Conservation (phyloP, 1,140 invertebrate genomes). For the Acromyrmex charruanus region DNA sequence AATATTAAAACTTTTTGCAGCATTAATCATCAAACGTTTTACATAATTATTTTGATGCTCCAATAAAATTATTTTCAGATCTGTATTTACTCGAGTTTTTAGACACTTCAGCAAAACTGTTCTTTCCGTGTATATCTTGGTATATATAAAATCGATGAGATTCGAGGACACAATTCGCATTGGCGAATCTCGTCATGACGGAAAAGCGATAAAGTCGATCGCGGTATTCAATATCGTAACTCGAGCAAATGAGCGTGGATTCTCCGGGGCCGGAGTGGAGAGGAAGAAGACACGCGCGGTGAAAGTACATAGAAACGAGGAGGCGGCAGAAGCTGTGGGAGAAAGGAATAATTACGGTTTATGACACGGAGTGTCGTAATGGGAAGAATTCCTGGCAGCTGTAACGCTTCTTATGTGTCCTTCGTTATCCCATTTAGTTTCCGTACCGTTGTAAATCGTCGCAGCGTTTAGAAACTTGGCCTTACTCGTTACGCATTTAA, state of each 20-base stretch:
- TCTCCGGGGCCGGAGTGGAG: conserved; percentile 1
- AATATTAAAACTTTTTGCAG: no score
- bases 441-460: not conserved
- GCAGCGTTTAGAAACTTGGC: not conserved
- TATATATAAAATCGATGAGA: not conserved
- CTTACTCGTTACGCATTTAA: not conserved
- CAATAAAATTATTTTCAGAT: no score
- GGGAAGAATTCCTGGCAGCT: conserved; percentile 43
- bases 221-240: conserved; percentile 20
- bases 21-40: no score
- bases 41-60: no score
- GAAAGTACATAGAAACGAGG: conserved; percentile 70
- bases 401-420: conserved; percentile 8
- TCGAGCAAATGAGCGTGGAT: conserved; percentile 26
- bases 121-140: no score
- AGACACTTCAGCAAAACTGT: no score
- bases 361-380: conserved; percentile 70
- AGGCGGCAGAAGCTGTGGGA: conserved; percentile 62
- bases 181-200: not conserved
- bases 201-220: conserved; percentile 4
- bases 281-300: conserved; percentile 57
- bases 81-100: no score
- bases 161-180: no score
- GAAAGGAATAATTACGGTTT: conserved; percentile 77
- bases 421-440: conserved; percentile 26